Evolutionary conservation across 2,888 invertebrate species (phyloP), one percentile per base, ranked within the genome.

Genomic region (Lasioglossum villosulum): DNA sequence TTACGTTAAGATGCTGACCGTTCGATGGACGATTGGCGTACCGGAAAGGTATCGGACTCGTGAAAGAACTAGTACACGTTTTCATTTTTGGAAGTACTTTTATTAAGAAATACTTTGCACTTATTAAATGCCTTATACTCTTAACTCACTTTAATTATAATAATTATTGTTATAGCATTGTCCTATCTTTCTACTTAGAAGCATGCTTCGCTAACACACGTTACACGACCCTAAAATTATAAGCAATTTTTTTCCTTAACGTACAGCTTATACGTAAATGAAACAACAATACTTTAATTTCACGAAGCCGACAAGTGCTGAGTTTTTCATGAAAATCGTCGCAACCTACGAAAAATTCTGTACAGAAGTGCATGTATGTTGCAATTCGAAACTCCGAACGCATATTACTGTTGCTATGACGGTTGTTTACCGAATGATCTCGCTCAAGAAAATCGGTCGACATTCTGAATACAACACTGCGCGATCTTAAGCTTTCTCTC

Each of bases 31-130:
- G 12, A 56, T 56, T n/a, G 12, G n/a, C 56, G n/a, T n/a, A n/a
- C 12, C 12, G 23, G 52, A 23, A 52, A n/a, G 8, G 52, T 3
- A 10, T n/a, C 52, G 10, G 52, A 3, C 10, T n/a, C 1, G 10
- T 10, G 52, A 52, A 52, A n/a, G 10, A n/a, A n/a, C 52, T n/a
- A 1, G 6, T 34, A 74, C 23, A 10, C 56, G 16, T 16, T 23
- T 12, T 89, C 90, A 88, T 91, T 94, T 94, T 94, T 92, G 93
- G 93, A 93, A 94, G 93, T 95, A 95, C 93, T 94, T 95, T 95
- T 95, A 95, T 95, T 95, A 95, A 95, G 95, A 95, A 95, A 95
- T 95, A 95, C 94, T 95, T 95, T 95, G 95, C 95, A 95, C 94
- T 95, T 94, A 93, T 93, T 94, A 94, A 95, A 95, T 95, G 95